Evolutionary conservation across 2,797 vertebrate genomes (phyloP), one percentile per base, ranked within the genome.

Genomic region (Taeniopygia guttata): DNA sequence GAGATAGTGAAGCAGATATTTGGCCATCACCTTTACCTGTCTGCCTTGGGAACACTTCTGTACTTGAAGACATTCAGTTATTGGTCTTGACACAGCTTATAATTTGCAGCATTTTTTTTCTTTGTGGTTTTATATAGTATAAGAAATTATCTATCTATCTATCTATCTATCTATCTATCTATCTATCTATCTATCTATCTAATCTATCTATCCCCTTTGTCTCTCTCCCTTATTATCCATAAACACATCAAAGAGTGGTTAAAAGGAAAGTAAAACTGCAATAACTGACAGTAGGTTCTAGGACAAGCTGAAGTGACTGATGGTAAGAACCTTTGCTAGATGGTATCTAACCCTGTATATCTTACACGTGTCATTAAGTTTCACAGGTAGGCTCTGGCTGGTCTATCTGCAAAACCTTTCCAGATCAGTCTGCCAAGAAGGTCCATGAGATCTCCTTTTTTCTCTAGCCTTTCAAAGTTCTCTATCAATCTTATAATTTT

Each of bases 321-420:
- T 48, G 19, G 45, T 51, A 60, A 54, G 22, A 13, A 86, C 16
- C 1, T 78, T 70, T 77, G 7, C 4, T 42, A 22, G 38, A 30
- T 54, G 26, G 2, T 51, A 34, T 11, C 21, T 43, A 69, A 36
- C 25, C 21, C n/a, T 62, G 18, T 60, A 13, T 11, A 25, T 13
- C 40, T 73, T 74, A 42, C 7, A 59, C 4, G 4, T 20, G 7
- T 49, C 34, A 56, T 48, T 76, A 52, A 54, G 29, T 59, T 73
- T 67, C 21, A 23, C 16, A 0, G 0, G 5, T 13, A 13, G 11
- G 2, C 34, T 78, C 23, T 76, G 9, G 25, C n/a, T 55, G n/a
- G 17, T 45, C n/a, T 91, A 8, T 48, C 15, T 81, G 34, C 9
- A 85, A 81, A 91, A 64, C 13, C 6, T 54, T 38, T 84, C 58